These are phyloP conservation scores for Buceros bicornis DNA, from an alignment of 2,797 vertebrate species.

Conservation along the genomic window DNA sequence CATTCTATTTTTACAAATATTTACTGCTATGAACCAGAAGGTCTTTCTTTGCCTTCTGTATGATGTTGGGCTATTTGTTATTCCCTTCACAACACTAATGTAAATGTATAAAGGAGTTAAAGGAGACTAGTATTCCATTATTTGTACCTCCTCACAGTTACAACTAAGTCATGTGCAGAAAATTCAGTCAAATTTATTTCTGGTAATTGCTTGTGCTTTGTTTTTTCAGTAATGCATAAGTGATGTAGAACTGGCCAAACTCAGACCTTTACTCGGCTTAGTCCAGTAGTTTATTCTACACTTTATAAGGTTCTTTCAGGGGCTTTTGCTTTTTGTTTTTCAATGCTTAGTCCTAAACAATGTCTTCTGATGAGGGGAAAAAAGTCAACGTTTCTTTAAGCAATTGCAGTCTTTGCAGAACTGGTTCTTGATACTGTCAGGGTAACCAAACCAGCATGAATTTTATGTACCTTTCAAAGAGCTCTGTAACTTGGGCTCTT, in stretches of 20 bases:
- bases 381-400: background rate
- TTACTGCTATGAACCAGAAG: background rate
- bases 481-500: background rate
- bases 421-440: background rate
- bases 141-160: background rate
- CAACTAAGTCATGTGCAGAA: background rate
- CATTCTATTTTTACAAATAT: background rate
- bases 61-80: fast-evolving
- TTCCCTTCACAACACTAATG: background rate
- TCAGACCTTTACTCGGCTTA: background rate
- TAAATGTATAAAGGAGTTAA: background rate
- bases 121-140: background rate
- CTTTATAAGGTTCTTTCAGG: background rate
- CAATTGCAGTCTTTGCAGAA: background rate
- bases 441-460: background rate
- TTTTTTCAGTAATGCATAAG: background rate
- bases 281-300: background rate
- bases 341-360: background rate
- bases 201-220: background rate
- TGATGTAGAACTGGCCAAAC: background rate
- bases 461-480: background rate
- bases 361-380: background rate
- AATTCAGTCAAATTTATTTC: background rate
- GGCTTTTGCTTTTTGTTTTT: background rate
- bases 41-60: background rate